Evolutionary conservation across 2,113 vertebrate species (phyloP).

Genomic region (Verasper variegatus): DNA sequence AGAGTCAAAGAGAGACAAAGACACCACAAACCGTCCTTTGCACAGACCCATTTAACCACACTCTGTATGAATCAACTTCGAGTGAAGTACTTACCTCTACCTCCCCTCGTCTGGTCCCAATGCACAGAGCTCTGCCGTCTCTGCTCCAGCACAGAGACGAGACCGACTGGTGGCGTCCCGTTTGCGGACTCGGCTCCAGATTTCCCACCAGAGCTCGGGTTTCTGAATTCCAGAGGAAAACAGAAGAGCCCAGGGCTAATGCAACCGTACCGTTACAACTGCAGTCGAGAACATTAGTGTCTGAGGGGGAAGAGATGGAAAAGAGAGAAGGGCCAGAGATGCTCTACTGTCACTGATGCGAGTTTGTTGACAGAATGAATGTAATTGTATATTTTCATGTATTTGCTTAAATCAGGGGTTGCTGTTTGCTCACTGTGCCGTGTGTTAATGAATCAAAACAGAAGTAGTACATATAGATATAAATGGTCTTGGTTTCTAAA

Average conservation of each 20-base stretch:
- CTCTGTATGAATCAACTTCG: not conserved
- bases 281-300: conserved; percentile 84
- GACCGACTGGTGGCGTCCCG: conserved; percentile 40
- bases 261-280: conserved; percentile 80
- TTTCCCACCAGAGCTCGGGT: conserved; percentile 51
- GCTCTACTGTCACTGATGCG: too few species aligned
- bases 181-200: conserved; percentile 60
- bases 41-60: conserved; percentile 2
- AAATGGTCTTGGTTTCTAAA: too few species aligned
- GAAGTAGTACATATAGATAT: too few species aligned
- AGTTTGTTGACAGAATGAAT: too few species aligned
- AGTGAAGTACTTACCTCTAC: conserved; percentile 72
- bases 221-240: conserved; percentile 80
- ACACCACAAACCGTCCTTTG: conserved; percentile 31
- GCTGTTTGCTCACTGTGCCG: too few species aligned
- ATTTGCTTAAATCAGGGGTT: too few species aligned
- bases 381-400: too few species aligned
- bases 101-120: conserved; percentile 84
- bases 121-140: conserved; percentile 76
- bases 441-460: too few species aligned
- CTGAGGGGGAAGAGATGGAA: conserved; percentile 64
- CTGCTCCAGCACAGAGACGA: conserved; percentile 83
- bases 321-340: too few species aligned
- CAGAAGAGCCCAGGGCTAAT: conserved; percentile 78
- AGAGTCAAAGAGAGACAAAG: conserved; percentile 46